Base-by-base conservation (phyloP, 2,113 vertebrate species). In the Camelus bactrianus region DNA sequence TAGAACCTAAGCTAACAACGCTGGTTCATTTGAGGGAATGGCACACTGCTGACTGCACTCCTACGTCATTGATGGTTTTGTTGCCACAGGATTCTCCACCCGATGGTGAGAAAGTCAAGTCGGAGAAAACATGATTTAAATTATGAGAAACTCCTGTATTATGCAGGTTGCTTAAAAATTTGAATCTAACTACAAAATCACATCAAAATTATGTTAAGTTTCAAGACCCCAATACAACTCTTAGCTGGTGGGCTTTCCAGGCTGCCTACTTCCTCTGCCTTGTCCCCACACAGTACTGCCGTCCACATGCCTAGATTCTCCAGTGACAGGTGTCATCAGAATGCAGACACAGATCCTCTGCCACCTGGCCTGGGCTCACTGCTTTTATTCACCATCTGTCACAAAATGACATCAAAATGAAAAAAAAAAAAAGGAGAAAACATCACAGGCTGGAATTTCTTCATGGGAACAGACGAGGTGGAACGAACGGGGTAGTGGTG, bases 321-420 rank as follows among this genome's bases (percentile, higher is more conserved):
- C 76, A 62, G 38, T 91, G 94, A 88, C 92, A 97, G 83, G 73
- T 96, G 91, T 56, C 89, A 83, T 87, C 85, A 72, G 75, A 89
- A 96, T 67, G 73, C 93, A 98, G 80, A 88, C 52, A 90, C 32
- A 13, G 22, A 96, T 58, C 97, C 70, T 64, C 30, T 91, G 96
- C 97, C 96, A 97, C 97, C 96, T 89, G 89, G 89, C 88, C 50
- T 35, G 80, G 56, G 84, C 80, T 91, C 72, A 19, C 60, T 73
- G 85, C 70, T 95, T 95, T 94, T 86, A 80, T 75, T 91, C 76
- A 92, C 97, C 97, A 97, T 96, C 98, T 98, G 97, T 91, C 97
- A 97, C 77, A 89, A 88, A 89, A 92, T 26, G 0, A 0, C 24
- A 94, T 24, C 19, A 58, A 88, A 84, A 94, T 75, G 56, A 91